Evolutionary conservation across 2,888 invertebrate species (phyloP), one percentile per base, ranked within the genome.

Genomic region (Leptopterna dolabrata): DNA sequence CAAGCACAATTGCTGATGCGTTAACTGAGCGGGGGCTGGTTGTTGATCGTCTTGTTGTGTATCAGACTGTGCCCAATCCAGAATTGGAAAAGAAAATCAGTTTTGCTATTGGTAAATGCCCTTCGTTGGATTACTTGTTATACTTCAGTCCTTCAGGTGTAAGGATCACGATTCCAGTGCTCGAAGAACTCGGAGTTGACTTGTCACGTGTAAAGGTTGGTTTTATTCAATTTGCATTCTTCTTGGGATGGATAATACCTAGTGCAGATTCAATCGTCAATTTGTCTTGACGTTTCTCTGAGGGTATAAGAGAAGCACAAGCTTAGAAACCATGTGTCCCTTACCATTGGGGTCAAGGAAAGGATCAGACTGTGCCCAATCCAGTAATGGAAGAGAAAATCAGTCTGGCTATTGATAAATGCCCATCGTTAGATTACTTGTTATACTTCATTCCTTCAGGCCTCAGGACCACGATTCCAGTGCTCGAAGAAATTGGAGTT

Each of bases 111-210:
- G 63, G 24, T 0, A 55, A 78, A 14, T 30, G 27, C 19, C 45
- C 85, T 0, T 4, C 86, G 19, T 4, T 86, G 36, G 47, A 78
- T 55, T 51, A 71, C 47, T 19, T 87, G 19, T 63, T 87, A 14
- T 87, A 82, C 41, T 87, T 87, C 73, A 87, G 87, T 51, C 87
- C 87, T 19, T 87, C 87, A 4, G 87, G 87, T 1, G 82, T 87
- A 76, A 43, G 45, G 13, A 47, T 82, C 0, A 51, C 87, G 13
- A 51, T 82, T 27, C 81, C 87, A 7, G 19, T 87, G 9, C 43
- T 87, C 4, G 43, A 29, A 29, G 73, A 81, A 13, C 2, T 87
- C 0, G 63, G 71, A 24, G 45, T 87, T 11, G 80, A 87, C 80
- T 47, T 71, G 14, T 27, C 85, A 7, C 19, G 30, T 29, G 63